Base-by-base conservation (phyloP, 2,888 invertebrate species). In the Yponomeuta malinellus region DNA sequence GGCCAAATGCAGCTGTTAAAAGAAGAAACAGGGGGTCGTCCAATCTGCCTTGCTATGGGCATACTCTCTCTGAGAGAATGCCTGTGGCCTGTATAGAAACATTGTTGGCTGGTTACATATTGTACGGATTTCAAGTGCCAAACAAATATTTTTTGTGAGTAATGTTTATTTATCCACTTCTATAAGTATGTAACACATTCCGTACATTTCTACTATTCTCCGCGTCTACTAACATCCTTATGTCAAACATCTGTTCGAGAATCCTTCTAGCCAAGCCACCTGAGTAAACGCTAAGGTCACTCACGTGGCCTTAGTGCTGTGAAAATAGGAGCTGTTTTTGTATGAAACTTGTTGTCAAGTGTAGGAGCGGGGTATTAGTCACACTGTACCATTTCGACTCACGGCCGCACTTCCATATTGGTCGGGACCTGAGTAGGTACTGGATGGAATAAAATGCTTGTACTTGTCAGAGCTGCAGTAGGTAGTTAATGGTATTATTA, bases 391-490 rank as follows among this genome's bases (percentile, higher is more conserved):
- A 31, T 65, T 65, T 65, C 33, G 65, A 65, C 31, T 65, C 65
- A 65, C 65, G 65, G 65, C 10, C 65, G 65, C 15, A 59, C 65
- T 65, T 65, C 65, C 65, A 65, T 65, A 65, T 65, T 12, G 52
- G 52, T 59, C 5, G 2, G 52, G 15, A 59, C 15, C 52, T 65
- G 29, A 31, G 65, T 31, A 10, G 31, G 33, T 65, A 31, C 31
- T 29, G 65, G 12, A 10, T 29, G 64, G 23, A 10, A 64, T 59
- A 59, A 59, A 12, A 59, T 59, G 15, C 15, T 59, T 12, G 2
- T 59, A 15, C 52, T 43, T 43, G 6, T 43, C 33, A 33, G 12
- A 52, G 10, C 52, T 59, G 15, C 52, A 15, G 52, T 59, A 59
- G 52, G 52, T 59, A 15, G 5, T 59, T 15, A 12, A 52, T 12